Percentiles rank a stretch among this genome's conserved stretches.
phyloP scores from a whole-genome alignment of 2,113 vertebrate species.

The Myodes glareolus region DNA sequence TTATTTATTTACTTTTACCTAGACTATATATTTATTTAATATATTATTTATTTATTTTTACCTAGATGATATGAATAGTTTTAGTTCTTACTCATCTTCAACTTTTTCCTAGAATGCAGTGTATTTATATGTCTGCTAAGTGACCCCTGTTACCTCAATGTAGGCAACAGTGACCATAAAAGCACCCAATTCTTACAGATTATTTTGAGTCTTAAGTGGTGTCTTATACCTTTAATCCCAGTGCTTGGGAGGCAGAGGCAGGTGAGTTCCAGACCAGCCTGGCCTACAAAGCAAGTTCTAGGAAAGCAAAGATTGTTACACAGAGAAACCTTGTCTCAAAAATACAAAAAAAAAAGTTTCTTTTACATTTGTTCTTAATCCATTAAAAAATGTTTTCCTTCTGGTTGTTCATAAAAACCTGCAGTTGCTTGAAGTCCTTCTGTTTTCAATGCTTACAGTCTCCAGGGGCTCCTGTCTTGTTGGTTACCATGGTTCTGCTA shows the following conservation, averaged over 20 bases:
- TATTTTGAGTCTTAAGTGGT: slow-evolving; percentile 11
- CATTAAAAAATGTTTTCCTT: slow-evolving; percentile 28
- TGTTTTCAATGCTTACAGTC: not conserved
- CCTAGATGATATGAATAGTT: not conserved
- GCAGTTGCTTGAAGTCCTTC: not conserved
- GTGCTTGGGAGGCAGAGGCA: too few species aligned
- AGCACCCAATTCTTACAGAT: not conserved
- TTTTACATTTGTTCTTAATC: not conserved
- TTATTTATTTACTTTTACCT: too few species aligned
- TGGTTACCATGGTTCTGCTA: not conserved
- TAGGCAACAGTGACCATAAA: not conserved
- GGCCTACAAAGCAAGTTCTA: too few species aligned
- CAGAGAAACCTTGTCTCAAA: too few species aligned
- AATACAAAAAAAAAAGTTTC: not conserved
- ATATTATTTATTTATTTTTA: too few species aligned
- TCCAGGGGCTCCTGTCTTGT: not conserved
- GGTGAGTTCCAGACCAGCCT: too few species aligned
- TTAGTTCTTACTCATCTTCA: not conserved
- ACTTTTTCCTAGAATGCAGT: not conserved
- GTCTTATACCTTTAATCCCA: too few species aligned
- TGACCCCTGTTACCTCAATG: not conserved
- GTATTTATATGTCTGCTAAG: not conserved
- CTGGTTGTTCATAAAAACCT: not conserved
- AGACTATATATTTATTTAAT: too few species aligned
- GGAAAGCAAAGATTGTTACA: too few species aligned